These are phyloP conservation scores for Diadophis punctatus DNA, from an alignment of 2,113 vertebrate species.

Conservation along the genomic window DNA sequence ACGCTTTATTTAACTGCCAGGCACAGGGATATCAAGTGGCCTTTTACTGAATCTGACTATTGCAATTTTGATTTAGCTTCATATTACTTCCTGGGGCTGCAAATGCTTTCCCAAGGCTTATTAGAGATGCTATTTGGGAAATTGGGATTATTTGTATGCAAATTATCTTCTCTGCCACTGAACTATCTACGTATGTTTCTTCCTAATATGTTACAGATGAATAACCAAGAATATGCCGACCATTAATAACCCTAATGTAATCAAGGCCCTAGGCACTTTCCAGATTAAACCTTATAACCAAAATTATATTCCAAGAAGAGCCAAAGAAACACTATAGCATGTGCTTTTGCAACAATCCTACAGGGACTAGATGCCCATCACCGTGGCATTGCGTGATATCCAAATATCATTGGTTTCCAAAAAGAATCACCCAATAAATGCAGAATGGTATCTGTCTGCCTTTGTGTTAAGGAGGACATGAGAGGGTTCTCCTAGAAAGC, in stretches of 20 bases:
- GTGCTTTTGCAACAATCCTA: not conserved
- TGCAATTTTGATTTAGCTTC: not conserved
- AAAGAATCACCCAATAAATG: not conserved
- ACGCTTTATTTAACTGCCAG: not conserved
- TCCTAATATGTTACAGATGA: not conserved
- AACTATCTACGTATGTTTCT: not conserved
- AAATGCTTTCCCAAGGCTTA: not conserved
- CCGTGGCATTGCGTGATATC: not conserved
- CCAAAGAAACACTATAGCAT: not conserved
- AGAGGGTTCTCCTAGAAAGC: not conserved
- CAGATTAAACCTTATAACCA: not conserved
- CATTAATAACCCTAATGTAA: not conserved
- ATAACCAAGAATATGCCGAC: not conserved
- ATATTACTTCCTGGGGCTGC: not conserved
- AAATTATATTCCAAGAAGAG: not conserved
- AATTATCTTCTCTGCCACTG: not conserved
- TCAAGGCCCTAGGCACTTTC: not conserved
- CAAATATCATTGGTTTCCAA: not conserved
- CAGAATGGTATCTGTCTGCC: not conserved
- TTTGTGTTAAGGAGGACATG: not conserved
- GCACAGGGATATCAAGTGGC: not conserved
- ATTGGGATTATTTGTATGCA: not conserved
- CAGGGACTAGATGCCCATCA: not conserved
- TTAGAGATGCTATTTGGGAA: not conserved
- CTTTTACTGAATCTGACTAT: not conserved